phyloP scores from a whole-genome alignment of 2,113 vertebrate species.

The Cettia cetti region DNA sequence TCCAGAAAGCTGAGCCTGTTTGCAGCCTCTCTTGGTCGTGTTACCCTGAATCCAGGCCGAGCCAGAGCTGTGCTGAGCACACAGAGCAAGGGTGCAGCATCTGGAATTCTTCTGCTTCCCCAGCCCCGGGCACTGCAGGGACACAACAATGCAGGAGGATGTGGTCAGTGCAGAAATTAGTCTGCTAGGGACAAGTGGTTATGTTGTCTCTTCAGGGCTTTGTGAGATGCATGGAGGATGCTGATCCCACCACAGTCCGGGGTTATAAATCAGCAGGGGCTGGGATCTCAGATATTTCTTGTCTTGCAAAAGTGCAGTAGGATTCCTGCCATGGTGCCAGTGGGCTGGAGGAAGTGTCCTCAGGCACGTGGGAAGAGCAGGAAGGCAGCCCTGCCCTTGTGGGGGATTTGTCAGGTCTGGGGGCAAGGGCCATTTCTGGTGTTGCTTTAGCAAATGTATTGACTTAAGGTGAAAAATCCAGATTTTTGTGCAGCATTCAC shows the following conservation, averaged over 20 bases:
- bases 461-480: neutral
- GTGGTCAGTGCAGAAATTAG: neutral
- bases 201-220: neutral
- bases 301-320: neutral
- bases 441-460: neutral
- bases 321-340: neutral
- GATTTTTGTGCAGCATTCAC: accelerated
- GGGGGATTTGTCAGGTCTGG: neutral
- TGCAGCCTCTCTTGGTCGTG: neutral
- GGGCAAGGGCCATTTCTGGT: neutral
- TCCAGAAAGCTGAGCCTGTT: neutral
- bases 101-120: neutral
- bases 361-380: neutral
- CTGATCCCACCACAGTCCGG: neutral
- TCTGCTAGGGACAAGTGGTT: neutral
- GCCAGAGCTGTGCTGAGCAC: neutral
- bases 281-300: neutral
- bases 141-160: conserved; percentile 32
- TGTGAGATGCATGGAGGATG: neutral
- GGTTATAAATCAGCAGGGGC: neutral
- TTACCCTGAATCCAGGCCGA: neutral
- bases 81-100: neutral
- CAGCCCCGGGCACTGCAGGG: neutral
- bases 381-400: neutral
- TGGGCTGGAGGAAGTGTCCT: neutral